Evolutionary conservation across 2,888 invertebrate genomes (phyloP), one percentile per base, ranked within the genome.

Genomic region (Platycnemis pennipes): DNA sequence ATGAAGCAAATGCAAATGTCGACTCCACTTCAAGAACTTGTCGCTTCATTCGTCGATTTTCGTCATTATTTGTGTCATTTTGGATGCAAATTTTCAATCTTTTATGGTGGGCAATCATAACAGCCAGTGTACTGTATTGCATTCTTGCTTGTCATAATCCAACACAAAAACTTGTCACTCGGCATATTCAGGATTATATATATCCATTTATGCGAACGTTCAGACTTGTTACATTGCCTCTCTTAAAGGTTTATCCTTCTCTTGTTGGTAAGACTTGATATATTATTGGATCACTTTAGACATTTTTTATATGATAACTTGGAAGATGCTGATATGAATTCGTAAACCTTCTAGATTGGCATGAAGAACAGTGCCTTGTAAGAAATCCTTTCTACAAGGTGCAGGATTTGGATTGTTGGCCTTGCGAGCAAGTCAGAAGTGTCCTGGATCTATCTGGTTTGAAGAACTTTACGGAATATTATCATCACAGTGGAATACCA

Each of bases 351-450:
- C 95, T 96, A 97, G 98, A 98, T 96, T 97, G 98, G 87, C 98
- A 99, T 95, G 98, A 99, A 97, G 98, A 99, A 96, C 98, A 98
- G 95, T 99, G 99, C 96, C 96, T 99, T 69, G 96, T 99, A 95
- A 98, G 98, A 96, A 99, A 99, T 96, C 99, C 99, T 26, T 98
- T 98, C 96, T 99, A 98, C 96, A 97, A 97, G 96, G 97, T 98
- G 19, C 97, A 97, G n/a, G 98, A 98, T 95, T 98, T 98, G 97
- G 98, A 98, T 96, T 99, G 99, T 96, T 98, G 98, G 97, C 98
- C 98, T 0, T 99, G 99, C 95, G 98, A 98, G 95, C 97, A 97
- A 95, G 97, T 98, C 0, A 97, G 97, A 95, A 97, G 97, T 95
- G 97, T 99, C 77, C 96, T 98, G 94, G 97, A 98, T 96, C 97